phyloP scores from a whole-genome alignment of 1,140 invertebrate species.

The Aphidius gifuensis region DNA sequence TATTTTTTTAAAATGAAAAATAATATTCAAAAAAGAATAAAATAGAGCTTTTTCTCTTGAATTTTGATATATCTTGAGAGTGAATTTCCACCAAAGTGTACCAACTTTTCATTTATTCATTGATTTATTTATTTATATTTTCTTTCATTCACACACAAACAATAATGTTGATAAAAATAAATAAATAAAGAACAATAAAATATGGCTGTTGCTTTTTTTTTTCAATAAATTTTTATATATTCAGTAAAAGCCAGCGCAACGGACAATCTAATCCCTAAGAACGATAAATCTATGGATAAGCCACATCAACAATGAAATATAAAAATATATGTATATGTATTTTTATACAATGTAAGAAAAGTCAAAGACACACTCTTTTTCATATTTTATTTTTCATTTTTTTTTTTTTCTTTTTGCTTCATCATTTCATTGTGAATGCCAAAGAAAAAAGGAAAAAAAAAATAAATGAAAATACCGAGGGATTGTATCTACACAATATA shows the following conservation, averaged over 20 bases:
- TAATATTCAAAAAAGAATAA: too few species aligned
- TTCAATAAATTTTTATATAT: conserved; percentile 20
- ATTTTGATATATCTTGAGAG: too few species aligned
- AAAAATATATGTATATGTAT: conserved; percentile 19
- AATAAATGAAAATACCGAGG: not conserved
- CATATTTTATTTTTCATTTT: not conserved
- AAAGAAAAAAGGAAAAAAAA: not conserved
- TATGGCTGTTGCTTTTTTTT: not conserved
- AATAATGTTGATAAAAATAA: too few species aligned
- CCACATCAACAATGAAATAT: conserved; percentile 19
- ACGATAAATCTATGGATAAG: conserved; percentile 20
- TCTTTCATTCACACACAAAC: too few species aligned
- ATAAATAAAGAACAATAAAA: too few species aligned
- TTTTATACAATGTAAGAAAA: conserved; percentile 10
- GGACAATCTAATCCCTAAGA: conserved; percentile 14
- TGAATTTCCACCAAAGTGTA: too few species aligned
- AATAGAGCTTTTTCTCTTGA: too few species aligned
- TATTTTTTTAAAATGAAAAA: too few species aligned
- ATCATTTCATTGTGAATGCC: not conserved
- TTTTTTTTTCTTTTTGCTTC: not conserved
- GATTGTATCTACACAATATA: not conserved
- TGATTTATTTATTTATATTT: too few species aligned
- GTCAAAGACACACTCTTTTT: not conserved
- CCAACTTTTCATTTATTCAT: too few species aligned
- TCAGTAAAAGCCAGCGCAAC: not conserved